Conservation (phyloP, 2,888 invertebrate genomes). For the Temnothorax unifasciatus region DNA sequence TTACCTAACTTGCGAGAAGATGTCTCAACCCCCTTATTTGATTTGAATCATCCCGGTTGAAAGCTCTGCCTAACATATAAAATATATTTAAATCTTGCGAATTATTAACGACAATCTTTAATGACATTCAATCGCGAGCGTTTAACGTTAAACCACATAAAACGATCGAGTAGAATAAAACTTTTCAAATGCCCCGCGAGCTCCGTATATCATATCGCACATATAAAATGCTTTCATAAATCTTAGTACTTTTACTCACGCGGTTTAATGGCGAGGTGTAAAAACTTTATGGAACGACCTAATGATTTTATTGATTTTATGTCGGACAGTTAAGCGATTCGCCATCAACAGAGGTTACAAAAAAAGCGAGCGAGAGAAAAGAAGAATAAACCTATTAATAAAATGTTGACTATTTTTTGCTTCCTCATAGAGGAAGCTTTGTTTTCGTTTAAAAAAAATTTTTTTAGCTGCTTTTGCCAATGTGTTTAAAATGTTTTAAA, state of each 20-base stretch:
- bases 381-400: no score
- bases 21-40: neutral
- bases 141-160: slow-evolving; percentile 11
- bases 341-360: slow-evolving; percentile 8
- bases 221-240: slow-evolving; percentile 44
- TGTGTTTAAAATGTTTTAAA: no score
- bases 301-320: slow-evolving; percentile 38
- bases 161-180: slow-evolving; percentile 31
- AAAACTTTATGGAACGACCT: slow-evolving; percentile 44
- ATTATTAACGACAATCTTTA: neutral
- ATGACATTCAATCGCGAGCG: neutral
- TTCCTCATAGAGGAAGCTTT: no score
- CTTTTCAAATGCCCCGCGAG: slow-evolving; percentile 14
- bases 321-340: neutral
- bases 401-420: neutral
- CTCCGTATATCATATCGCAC: slow-evolving; percentile 18
- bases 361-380: neutral
- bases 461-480: no score
- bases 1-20: slow-evolving; percentile 30
- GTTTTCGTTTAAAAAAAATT: no score
- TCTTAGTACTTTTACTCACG: slow-evolving; percentile 19
- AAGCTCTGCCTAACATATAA: neutral
- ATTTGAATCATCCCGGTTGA: neutral
- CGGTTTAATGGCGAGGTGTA: slow-evolving; percentile 32
- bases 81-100: slow-evolving; percentile 29